Base-by-base conservation (phyloP, 2,888 invertebrate species). In the Eurytoma californica region DNA sequence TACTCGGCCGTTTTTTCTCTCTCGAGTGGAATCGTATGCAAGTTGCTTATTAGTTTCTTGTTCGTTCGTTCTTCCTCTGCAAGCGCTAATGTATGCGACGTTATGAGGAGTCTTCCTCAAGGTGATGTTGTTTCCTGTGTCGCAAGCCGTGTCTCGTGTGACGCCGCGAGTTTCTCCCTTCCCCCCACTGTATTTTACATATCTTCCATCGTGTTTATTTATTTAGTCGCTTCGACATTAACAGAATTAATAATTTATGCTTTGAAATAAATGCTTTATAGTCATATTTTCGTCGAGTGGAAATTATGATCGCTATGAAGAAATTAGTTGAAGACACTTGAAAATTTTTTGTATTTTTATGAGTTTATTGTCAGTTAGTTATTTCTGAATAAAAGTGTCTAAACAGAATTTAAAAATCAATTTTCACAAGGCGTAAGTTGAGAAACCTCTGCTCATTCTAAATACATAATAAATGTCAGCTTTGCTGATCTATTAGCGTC, bases 111-210 rank as follows among this genome's bases (percentile, higher is more conserved):
- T 70, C 58, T 68, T 53, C 83, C 84, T 84, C 84, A 84, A 87
- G 87, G 87, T 87, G 86, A 87, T 88, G 87, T 86, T 82, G 87
- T 88, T 87, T 88, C 86, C 88, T 87, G 86, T 87, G 87, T 88
- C 86, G 87, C 87, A 88, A 88, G 86, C 84, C 83, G 82, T 85
- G 85, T 86, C 85, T 88, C 82, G 84, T 83, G 80, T 84, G 80
- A 82, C 82, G 47, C 68, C 57, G 57, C 30, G 57, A 63, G 47
- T 79, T 82, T 77, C 79, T 39, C 76, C 69, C 80, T 65, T 77
- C 74, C 72, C 73, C 66, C 30, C 3, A 4, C 20, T 3, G 51
- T 51, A 57, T 57, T 57, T 49, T 18, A 24, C 24, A 49, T 28
- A 12, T 13, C 28, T 4, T 72, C 7, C 13, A 4, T 24, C 49